Conservation (phyloP, 2,113 vertebrate species). For the Willisornis vidua region DNA sequence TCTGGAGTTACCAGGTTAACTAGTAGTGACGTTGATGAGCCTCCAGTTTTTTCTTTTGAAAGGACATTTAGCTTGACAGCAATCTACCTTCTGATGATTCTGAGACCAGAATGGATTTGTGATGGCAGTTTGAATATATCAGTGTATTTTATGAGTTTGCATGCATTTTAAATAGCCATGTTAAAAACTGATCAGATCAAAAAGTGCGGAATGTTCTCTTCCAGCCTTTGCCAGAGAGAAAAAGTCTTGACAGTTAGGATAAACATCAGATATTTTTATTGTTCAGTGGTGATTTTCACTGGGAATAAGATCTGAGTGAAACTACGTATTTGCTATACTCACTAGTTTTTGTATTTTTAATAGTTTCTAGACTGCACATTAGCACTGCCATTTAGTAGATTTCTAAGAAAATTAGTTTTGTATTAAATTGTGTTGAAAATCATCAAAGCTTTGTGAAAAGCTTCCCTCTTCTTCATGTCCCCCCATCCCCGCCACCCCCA, state of each 20-base stretch:
- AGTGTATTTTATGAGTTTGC: background rate
- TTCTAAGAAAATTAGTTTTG: background rate
- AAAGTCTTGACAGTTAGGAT: background rate
- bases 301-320: background rate
- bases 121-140: background rate
- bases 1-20: background rate
- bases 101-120: background rate
- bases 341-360: background rate
- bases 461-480: background rate
- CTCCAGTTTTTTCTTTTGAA: background rate
- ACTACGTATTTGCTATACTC: background rate
- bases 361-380: background rate
- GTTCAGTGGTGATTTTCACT: background rate
- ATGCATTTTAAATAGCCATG: background rate
- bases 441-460: background rate
- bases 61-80: background rate
- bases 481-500: background rate
- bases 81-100: background rate
- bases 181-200: background rate
- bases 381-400: background rate
- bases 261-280: background rate
- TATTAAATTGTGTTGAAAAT: background rate
- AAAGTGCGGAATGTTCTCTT: background rate
- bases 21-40: background rate
- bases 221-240: background rate